Percentiles rank a stretch among this genome's conserved stretches.
Evolutionary conservation across 1,140 invertebrate genomes (phyloP).

Genomic region (Babylonia areolata): DNA sequence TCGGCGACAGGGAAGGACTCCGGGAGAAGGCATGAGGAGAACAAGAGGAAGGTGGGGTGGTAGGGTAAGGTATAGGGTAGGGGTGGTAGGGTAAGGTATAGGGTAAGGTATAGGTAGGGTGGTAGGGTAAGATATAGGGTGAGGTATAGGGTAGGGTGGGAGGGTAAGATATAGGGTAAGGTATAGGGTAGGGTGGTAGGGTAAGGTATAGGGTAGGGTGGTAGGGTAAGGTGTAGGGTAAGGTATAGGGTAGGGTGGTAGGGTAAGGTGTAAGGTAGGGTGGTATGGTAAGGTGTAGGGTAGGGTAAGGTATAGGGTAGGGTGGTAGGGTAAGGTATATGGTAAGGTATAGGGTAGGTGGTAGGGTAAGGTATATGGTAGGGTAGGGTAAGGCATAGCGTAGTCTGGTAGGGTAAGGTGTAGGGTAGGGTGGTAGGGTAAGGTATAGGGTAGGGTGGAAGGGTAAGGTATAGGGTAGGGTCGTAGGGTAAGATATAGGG

Average conservation of each 20-base stretch:
- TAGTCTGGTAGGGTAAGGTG: too few relatives aligned
- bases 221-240: too few relatives aligned
- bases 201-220: too few relatives aligned
- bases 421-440: too few relatives aligned
- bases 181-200: background rate
- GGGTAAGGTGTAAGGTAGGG: slow-evolving; percentile 47
- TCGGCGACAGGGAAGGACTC: slow-evolving; percentile 51
- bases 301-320: background rate
- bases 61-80: background rate
- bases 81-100: background rate
- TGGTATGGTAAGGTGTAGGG: background rate
- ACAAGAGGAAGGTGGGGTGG: slow-evolving; percentile 64
- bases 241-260: too few relatives aligned
- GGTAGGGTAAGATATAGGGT: background rate
- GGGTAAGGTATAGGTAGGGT: too few relatives aligned
- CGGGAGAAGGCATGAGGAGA: slow-evolving; percentile 65
- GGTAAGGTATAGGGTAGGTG: background rate
- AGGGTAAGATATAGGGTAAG: too few relatives aligned
- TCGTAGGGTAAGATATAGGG: too few relatives aligned
- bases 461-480: background rate
- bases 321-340: background rate
- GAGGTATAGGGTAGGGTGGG: background rate
- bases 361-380: too few relatives aligned
- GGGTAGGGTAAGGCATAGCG: too few relatives aligned
- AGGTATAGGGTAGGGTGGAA: slow-evolving; percentile 46